Percentiles rank a stretch among this genome's conserved stretches.
phyloP scores from a whole-genome alignment of 2,888 invertebrate genomes.

The Pelosia muscerda region DNA sequence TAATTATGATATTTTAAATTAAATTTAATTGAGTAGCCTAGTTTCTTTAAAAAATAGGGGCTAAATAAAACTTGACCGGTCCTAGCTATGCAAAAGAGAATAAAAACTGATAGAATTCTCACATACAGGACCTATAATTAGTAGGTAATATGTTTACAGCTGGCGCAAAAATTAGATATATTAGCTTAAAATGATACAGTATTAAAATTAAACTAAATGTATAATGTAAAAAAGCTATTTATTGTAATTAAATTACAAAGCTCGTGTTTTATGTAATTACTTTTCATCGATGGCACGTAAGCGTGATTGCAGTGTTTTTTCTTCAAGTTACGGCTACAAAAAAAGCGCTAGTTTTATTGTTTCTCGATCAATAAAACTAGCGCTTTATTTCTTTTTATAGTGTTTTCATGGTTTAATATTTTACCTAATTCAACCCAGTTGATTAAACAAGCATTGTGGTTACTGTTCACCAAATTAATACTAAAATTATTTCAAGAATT shows the following conservation, averaged over 20 bases:
- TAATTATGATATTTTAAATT: background rate
- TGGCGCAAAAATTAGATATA: constrained; percentile 37
- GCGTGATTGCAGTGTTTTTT: background rate
- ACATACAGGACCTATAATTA: background rate
- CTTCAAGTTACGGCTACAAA: background rate
- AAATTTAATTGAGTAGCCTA: constrained; percentile 3
- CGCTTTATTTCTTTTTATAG: too few species aligned
- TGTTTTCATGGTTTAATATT: too few species aligned
- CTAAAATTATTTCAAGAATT: too few species aligned
- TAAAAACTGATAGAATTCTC: background rate
- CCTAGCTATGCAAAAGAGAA: constrained; percentile 3
- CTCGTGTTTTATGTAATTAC: constrained; percentile 64
- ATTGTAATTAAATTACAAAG: constrained; percentile 71
- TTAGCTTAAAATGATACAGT: constrained; percentile 41
- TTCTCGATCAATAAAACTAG: too few species aligned
- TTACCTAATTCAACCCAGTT: too few species aligned
- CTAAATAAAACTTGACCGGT: background rate
- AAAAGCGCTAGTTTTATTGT: too few species aligned
- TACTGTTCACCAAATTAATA: too few species aligned
- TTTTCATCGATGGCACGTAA: constrained; percentile 35
- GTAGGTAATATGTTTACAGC: constrained; percentile 26
- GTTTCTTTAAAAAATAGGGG: background rate
- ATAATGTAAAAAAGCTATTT: constrained; percentile 72
- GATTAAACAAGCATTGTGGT: too few species aligned
- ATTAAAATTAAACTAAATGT: constrained; percentile 47